These are phyloP conservation scores for Monarcha castaneiventris DNA, from an alignment of 2,113 vertebrate genomes.

Conservation along the genomic window DNA sequence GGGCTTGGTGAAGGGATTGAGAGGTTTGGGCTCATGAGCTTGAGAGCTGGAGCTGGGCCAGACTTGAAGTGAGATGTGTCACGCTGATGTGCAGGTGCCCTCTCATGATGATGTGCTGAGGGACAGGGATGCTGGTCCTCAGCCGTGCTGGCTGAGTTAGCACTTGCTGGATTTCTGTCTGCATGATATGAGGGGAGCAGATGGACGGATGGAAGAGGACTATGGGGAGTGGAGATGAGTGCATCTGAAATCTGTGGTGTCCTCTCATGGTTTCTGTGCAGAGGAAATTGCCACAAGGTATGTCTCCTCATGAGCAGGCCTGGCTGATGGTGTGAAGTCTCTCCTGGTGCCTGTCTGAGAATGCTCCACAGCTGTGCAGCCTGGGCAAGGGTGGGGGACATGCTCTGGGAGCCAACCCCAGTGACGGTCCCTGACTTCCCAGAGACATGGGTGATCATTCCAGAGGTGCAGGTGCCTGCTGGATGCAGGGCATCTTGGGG, in stretches of 20 bases:
- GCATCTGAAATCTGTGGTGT: neutral
- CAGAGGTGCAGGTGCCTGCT: neutral
- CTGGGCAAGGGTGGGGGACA: neutral
- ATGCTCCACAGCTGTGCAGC: neutral
- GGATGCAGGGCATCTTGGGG: neutral
- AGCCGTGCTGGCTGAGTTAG: rapidly evolving
- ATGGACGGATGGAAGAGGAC: neutral
- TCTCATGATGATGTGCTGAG: neutral
- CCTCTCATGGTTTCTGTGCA: neutral
- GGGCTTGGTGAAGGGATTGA: neutral
- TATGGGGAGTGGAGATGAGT: neutral
- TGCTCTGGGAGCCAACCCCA: too few species aligned
- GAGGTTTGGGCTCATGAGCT: neutral
- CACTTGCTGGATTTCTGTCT: neutral
- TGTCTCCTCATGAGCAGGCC: rapidly evolving
- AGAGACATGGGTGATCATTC: neutral
- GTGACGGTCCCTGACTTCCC: neutral
- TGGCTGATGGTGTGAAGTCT: neutral
- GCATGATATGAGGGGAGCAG: neutral
- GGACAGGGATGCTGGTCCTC: rapidly evolving
- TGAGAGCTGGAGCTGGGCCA: neutral
- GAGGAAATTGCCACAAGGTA: neutral
- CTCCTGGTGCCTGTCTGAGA: neutral
- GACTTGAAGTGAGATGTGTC: neutral
- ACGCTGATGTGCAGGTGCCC: neutral